Percentiles rank a stretch among this genome's conserved stretches.
Evolutionary conservation across 35 echinoderm and acorn worm genomes (phyloP).

Genomic region (Stichopus chloronotus): DNA sequence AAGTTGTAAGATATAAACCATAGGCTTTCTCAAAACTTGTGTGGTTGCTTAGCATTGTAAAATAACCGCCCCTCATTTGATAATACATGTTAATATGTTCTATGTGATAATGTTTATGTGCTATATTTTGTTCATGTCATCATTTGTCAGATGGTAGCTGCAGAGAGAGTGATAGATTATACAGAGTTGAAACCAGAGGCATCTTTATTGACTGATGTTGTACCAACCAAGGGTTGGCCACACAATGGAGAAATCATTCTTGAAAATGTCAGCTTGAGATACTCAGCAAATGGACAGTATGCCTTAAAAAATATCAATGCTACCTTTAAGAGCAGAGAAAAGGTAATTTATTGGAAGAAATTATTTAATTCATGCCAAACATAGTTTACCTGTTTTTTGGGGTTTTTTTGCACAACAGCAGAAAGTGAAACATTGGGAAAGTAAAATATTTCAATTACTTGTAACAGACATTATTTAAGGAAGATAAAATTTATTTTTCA

Average conservation of each 20-base stretch:
- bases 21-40: too few species aligned
- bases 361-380: too few species aligned
- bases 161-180: conserved; percentile 54
- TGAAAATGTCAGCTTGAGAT: conserved; percentile 12
- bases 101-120: background rate
- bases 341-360: background rate
- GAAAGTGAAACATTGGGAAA: background rate
- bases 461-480: too few species aligned
- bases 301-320: conserved; percentile 40
- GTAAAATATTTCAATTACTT: too few species aligned
- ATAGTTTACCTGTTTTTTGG: background rate
- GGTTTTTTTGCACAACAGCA: background rate
- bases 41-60: too few species aligned
- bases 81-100: too few species aligned
- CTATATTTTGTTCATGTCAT: background rate
- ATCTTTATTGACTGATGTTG: background rate
- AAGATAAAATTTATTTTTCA: too few species aligned
- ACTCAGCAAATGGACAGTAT: background rate
- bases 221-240: conserved; percentile 29
- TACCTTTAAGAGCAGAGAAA: conserved; percentile 19
- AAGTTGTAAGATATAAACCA: too few species aligned
- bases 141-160: conserved; percentile 28
- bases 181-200: conserved; percentile 42
- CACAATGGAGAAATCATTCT: conserved; percentile 41
- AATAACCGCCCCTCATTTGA: too few species aligned